A percentile compares a stretch with the other conserved stretches of the same genome.
Evolutionary conservation across 2,113 vertebrate genomes (phyloP).

Genomic region (Oriolus oriolus): DNA sequence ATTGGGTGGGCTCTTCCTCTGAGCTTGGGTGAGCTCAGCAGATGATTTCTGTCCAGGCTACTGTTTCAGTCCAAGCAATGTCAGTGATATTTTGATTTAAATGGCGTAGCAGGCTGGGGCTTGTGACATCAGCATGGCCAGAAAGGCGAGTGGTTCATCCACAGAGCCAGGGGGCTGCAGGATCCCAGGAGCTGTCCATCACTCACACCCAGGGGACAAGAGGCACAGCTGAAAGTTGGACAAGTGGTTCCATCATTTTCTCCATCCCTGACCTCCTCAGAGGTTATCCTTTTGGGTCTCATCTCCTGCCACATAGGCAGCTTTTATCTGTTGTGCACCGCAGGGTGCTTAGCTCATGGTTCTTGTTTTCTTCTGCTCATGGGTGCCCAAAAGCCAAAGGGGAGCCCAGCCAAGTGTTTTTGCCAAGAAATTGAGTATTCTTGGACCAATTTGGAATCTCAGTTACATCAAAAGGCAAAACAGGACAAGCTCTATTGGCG

Average conservation of each 20-base stretch:
- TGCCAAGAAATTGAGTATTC: not conserved
- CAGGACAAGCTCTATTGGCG: not conserved
- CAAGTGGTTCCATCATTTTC: not conserved
- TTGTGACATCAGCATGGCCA: not conserved
- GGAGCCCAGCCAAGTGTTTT: not conserved
- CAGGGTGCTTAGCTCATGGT: accelerated
- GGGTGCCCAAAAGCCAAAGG: not conserved
- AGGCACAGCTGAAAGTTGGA: not conserved
- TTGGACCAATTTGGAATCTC: not conserved
- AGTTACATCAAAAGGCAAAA: not conserved
- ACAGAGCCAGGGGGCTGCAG: not conserved
- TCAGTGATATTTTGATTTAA: not conserved
- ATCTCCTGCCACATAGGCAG: not conserved
- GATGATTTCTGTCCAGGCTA: not conserved
- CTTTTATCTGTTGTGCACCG: not conserved
- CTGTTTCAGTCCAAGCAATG: not conserved
- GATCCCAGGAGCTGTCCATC: not conserved
- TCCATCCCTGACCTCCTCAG: not conserved
- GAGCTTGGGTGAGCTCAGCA: not conserved
- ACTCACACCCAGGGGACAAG: not conserved
- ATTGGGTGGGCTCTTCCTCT: not conserved
- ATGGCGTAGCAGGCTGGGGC: not conserved
- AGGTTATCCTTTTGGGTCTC: not conserved
- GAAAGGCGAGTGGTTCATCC: not conserved
- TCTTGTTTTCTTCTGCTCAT: not conserved